Evolutionary conservation across 2,797 vertebrate species (phyloP), one percentile per base, ranked within the genome.

Genomic region (Hypotaenidia okinawae): DNA sequence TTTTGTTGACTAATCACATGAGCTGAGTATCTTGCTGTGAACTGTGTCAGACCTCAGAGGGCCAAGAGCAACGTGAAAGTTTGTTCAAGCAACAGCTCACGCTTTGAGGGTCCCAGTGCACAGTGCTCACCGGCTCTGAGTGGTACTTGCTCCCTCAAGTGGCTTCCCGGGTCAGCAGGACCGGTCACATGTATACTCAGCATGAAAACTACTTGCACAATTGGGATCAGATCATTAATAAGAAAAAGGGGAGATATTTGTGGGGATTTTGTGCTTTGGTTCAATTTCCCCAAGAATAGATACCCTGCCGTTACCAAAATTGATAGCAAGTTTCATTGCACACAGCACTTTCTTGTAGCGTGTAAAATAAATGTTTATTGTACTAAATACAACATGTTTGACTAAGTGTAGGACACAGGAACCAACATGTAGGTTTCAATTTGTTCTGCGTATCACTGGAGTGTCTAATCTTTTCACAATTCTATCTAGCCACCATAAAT

Each of bases 391-490:
- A 91, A 81, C 63, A 70, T 66, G 69, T 97, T 96, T 96, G 88
- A 84, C 51, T 95, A 95, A 80, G 58, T 90, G n/a, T 88, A 95
- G 92, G 87, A 95, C 70, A 92, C 69, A 97, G 91, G 93, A 96
- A 92, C 81, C 59, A 95, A 89, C 80, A 84, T 62, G 67, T 45
- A 84, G 75, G 70, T 92, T 96, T 97, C 85, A 81, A 68, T 96
- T 97, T 96, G 87, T 89, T 97, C 76, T 95, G 25, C 70, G 11
- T 96, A 94, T 96, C 82, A 91, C 82, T 93, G 67, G 84, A 97
- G 67, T 58, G 72, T 63, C 93, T 95, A 96, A 94, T 96, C 72
- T 80, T 96, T 96, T 95, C 79, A 81, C 67, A 95, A 70, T 49
- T 63, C 92, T 97, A 95, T 96, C 94, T 90, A 77, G 84, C 61